Conservation (phyloP, 2,888 invertebrate species). For the Fragum fragum region DNA sequence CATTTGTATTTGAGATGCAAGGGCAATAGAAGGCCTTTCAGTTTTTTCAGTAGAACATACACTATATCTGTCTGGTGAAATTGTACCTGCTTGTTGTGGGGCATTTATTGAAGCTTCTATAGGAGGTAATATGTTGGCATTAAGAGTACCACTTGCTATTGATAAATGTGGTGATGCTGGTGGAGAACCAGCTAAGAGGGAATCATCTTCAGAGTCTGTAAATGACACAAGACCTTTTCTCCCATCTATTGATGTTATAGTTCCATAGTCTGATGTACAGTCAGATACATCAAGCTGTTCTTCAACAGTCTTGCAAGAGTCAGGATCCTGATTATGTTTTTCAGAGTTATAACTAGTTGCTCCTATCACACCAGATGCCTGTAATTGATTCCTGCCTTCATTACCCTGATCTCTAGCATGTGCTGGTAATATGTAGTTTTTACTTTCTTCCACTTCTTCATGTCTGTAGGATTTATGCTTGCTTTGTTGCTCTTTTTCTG, state of each 20-base stretch:
- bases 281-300: conserved; percentile 59
- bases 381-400: conserved; percentile 37
- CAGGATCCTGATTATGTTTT: not conserved
- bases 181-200: conserved; percentile 44
- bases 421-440: conserved; percentile 39
- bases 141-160: not conserved
- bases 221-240: conserved; percentile 66
- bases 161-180: conserved; percentile 40
- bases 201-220: conserved; percentile 58
- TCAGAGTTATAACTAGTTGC: conserved; percentile 40
- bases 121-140: conserved; percentile 8
- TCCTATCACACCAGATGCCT: conserved; percentile 56
- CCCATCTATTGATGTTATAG: conserved; percentile 71
- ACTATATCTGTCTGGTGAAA: conserved; percentile 37
- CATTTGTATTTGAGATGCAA: conserved; percentile 26
- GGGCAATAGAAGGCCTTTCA: not conserved
- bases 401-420: conserved; percentile 2
- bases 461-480: conserved; percentile 48
- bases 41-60: conserved; percentile 39
- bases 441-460: conserved; percentile 36
- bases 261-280: conserved; percentile 72
- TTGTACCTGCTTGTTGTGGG: conserved; percentile 23
- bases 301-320: conserved; percentile 2
- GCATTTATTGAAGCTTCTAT: conserved; percentile 29
- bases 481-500: conserved; percentile 53